Percentiles rank a stretch among this genome's conserved stretches.
Evolutionary conservation across 1,140 invertebrate species (phyloP).

Genomic region (Drosophila auraria): DNA sequence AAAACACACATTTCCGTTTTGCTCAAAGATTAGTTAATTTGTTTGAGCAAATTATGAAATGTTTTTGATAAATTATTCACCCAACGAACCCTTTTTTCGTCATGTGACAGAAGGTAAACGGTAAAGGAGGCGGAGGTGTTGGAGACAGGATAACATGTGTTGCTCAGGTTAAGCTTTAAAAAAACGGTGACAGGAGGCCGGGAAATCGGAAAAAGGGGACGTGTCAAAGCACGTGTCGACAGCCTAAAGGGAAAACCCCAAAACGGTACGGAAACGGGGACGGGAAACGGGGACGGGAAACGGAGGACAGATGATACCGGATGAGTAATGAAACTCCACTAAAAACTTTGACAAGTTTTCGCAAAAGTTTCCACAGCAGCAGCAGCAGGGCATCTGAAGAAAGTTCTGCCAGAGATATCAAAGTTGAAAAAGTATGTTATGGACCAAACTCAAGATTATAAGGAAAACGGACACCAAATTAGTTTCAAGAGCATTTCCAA

Average conservation of each 20-base stretch:
- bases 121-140: background rate
- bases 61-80: slow-evolving; percentile 16
- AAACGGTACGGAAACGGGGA: slow-evolving; percentile 13
- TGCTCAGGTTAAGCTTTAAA: slow-evolving; percentile 20
- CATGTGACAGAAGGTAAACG: slow-evolving; percentile 3
- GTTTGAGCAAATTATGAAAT: slow-evolving; percentile 18
- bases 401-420: slow-evolving; percentile 34
- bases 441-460: slow-evolving; percentile 22
- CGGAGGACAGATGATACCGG: slow-evolving; percentile 45
- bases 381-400: slow-evolving; percentile 14
- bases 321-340: slow-evolving; percentile 65
- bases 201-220: slow-evolving; percentile 13
- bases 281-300: slow-evolving; percentile 13
- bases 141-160: slow-evolving; percentile 45
- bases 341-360: slow-evolving; percentile 60
- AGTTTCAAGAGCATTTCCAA: slow-evolving; percentile 23
- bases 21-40: slow-evolving; percentile 5
- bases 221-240: slow-evolving; percentile 49
- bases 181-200: background rate
- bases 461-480: slow-evolving; percentile 17
- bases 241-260: slow-evolving; percentile 43
- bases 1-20: background rate
- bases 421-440: slow-evolving; percentile 56
- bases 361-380: slow-evolving; percentile 37
- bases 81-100: slow-evolving; percentile 4